Conservation (phyloP, 2,888 invertebrate genomes). For the Lasioglossum malachurum region DNA sequence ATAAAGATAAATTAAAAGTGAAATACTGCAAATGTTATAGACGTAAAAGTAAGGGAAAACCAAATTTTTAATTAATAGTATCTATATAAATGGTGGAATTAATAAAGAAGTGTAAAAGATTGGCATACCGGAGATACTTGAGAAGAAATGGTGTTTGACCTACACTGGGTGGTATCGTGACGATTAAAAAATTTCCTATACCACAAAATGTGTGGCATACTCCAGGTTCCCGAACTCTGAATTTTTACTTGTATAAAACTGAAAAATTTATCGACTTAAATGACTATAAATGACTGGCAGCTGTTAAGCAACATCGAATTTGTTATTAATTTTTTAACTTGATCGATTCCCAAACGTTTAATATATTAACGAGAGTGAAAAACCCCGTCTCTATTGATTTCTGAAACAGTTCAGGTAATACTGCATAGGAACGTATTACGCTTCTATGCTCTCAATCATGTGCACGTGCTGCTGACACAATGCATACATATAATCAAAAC, state of each 20-base stretch:
- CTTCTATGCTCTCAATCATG: no score
- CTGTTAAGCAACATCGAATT: no score
- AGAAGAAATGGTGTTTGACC: neutral
- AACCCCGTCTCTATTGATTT: no score
- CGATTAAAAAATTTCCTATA: neutral
- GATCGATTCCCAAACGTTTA: no score
- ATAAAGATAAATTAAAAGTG: no score
- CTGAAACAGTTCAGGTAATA: no score
- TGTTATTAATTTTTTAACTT: no score
- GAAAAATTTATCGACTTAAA: neutral
- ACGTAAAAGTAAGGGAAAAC: neutral
- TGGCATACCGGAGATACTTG: neutral
- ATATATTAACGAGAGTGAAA: no score
- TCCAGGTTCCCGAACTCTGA: neutral
- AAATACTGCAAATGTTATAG: neutral
- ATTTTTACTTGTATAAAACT: neutral
- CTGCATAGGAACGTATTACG: no score
- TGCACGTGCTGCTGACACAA: no score
- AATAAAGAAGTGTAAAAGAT: neutral
- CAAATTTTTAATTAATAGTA: neutral
- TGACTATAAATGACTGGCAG: neutral
- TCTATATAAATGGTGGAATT: no score
- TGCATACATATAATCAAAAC: no score
- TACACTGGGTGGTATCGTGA: neutral
- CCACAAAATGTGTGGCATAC: neutral